Evolutionary conservation across 1,140 invertebrate species (phyloP), one percentile per base, ranked within the genome.

Genomic region (Heliothis virescens): DNA sequence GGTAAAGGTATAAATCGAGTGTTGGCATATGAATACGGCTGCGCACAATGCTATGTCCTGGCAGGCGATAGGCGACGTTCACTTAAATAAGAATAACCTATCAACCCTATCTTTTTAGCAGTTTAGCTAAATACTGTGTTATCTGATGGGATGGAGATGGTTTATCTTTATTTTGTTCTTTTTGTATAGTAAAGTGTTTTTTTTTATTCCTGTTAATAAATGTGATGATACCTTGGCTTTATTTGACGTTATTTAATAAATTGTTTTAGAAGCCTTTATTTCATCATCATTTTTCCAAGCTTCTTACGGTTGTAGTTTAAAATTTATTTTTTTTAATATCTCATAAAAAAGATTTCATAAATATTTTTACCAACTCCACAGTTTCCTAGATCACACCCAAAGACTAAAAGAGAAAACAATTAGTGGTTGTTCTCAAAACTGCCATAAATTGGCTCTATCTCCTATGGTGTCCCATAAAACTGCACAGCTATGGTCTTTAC

Each of bases 21-120:
- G 82, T 86, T 93, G 91, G 89, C 91, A 90, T 92, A 93, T 92
- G 90, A 92, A 93, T 93, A 92, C 89, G 76, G 82, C 76, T 69
- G 65, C 71, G 69, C 80, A 93, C 90, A 93, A 92, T 92, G 88
- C 85, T 26, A 79, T 90, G 90, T 92, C 89, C 83, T 75, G 83
- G 73, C 79, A 59, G 80, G 82, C 78, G 86, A 83, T 60, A 53
- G 50, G 48, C 59, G 63, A 85, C 79, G 82, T 41, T 79, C 73
- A 75, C 87, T 83, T 91, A 91, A 91, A 91, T 91, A 78, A 67
- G 67, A 53, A 78, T 69, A 69, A 78, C 75, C 75, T 78, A 69
- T 78, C 75, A 78, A 67, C 75, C 75, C 53, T 78, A 78, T 65
- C 60, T 77, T 57, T 63, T 78, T 84, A 83, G 79, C 80, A 60